A percentile compares a stretch with the other conserved stretches of the same genome.
These are phyloP conservation scores for Hirudo medicinalis DNA, from an alignment of 1,140 invertebrate genomes.

Conservation along the genomic window DNA sequence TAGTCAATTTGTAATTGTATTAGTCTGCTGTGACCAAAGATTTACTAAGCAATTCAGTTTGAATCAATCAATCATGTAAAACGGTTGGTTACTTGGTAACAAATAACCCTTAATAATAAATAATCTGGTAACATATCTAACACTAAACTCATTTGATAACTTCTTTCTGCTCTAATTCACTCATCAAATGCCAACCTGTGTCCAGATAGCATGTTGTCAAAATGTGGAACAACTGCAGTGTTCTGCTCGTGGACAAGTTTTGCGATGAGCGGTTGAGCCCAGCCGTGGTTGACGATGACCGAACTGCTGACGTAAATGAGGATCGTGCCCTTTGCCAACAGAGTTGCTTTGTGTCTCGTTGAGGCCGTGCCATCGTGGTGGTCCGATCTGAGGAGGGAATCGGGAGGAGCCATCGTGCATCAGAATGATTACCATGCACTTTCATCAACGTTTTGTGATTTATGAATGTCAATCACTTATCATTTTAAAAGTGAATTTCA, in stretches of 20 bases:
- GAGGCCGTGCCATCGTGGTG: slow-evolving; percentile 13
- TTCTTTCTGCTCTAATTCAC: too few relatives aligned
- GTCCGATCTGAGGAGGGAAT: slow-evolving; percentile 18
- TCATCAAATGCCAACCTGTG: not conserved
- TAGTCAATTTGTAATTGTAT: too few relatives aligned
- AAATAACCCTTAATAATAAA: too few relatives aligned
- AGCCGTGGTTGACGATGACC: slow-evolving; percentile 21
- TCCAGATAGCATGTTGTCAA: slow-evolving; percentile 22
- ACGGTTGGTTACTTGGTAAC: too few relatives aligned
- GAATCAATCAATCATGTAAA: too few relatives aligned
- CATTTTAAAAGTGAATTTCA: not conserved
- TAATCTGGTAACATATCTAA: too few relatives aligned
- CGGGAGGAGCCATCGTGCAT: too few relatives aligned
- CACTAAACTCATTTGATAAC: too few relatives aligned
- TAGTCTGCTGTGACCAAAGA: too few relatives aligned
- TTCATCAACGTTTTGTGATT: not conserved
- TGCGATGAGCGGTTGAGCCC: slow-evolving; percentile 20
- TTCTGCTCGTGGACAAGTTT: slow-evolving; percentile 12
- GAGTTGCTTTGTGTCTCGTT: slow-evolving; percentile 17
- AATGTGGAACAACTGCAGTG: slow-evolving; percentile 15
- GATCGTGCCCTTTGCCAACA: slow-evolving; percentile 19
- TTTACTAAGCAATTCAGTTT: too few relatives aligned
- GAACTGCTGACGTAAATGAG: slow-evolving; percentile 21
- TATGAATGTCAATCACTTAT: too few relatives aligned
- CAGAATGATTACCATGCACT: not conserved